A percentile compares a stretch with the other conserved stretches of the same genome.
phyloP scores from a whole-genome alignment of 2,888 invertebrate species.

The Himalopsyche japonica region DNA sequence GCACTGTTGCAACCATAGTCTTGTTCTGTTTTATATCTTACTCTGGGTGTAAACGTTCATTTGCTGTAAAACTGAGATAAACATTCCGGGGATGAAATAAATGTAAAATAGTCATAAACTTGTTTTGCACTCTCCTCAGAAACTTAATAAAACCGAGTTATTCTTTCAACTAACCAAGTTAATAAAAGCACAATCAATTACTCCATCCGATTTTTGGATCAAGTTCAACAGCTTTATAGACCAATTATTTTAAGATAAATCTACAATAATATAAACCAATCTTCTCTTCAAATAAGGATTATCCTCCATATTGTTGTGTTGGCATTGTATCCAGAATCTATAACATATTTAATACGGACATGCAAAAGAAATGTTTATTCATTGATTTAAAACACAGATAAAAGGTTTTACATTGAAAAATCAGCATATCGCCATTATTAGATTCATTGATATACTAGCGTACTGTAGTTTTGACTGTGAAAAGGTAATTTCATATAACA shows the following conservation, averaged over 20 bases:
- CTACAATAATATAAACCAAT: too few species aligned
- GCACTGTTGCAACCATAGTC: not conserved
- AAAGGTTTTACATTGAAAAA: too few species aligned
- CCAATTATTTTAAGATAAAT: not conserved
- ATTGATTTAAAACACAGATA: too few species aligned
- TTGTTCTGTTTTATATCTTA: not conserved
- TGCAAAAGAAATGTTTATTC: too few species aligned
- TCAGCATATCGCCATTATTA: too few species aligned
- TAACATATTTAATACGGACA: too few species aligned
- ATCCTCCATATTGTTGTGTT: too few species aligned
- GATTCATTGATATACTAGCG: too few species aligned
- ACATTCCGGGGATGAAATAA: not conserved
- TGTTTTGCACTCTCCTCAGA: not conserved
- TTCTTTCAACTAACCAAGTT: not conserved
- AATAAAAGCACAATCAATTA: not conserved
- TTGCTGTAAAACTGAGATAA: not conserved
- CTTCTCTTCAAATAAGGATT: too few species aligned
- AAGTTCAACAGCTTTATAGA: not conserved
- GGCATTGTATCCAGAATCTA: too few species aligned
- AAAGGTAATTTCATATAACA: too few species aligned
- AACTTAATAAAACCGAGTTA: not conserved
- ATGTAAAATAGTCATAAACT: not conserved
- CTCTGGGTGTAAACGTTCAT: not conserved
- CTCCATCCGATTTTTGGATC: not conserved
- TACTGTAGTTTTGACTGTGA: too few species aligned